phyloP scores from a whole-genome alignment of 2,888 invertebrate genomes.

The Harpalus rubripes region DNA sequence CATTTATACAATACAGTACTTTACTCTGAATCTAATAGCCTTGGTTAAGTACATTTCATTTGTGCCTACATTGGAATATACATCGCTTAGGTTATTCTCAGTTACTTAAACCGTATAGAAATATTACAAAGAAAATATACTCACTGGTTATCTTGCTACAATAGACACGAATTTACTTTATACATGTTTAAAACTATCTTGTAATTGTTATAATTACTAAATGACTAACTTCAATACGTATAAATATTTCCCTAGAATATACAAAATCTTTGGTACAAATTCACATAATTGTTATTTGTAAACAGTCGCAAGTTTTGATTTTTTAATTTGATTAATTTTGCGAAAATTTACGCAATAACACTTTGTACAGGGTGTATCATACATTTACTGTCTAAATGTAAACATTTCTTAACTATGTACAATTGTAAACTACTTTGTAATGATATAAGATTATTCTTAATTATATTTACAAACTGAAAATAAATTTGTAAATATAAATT shows the following conservation, averaged over 20 bases:
- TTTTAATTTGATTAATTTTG: conserved; percentile 43
- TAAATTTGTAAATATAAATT: conserved; percentile 46
- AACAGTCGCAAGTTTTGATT: conserved; percentile 16
- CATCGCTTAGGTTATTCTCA: conserved; percentile 42
- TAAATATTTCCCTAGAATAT: conserved; percentile 64
- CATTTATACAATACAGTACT: conserved; percentile 62
- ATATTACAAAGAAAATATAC: conserved; percentile 44
- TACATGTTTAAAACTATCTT: conserved; percentile 41
- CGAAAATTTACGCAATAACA: conserved; percentile 50
- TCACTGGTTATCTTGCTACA: conserved; percentile 54
- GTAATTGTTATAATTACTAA: conserved; percentile 42
- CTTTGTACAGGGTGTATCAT: conserved; percentile 36
- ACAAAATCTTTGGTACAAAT: conserved; percentile 67
- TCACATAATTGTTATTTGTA: conserved; percentile 55
- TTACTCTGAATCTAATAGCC: conserved; percentile 10
- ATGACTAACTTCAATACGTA: conserved; percentile 53
- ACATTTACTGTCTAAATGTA: neutral
- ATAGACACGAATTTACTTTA: conserved; percentile 55
- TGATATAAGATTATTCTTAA: conserved; percentile 15
- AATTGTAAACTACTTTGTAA: conserved; percentile 19
- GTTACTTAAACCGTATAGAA: conserved; percentile 17
- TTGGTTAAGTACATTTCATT: conserved; percentile 49
- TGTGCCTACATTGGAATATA: conserved; percentile 49
- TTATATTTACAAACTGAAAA: conserved; percentile 47
- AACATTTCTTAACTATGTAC: conserved; percentile 50